These are phyloP conservation scores for Psophia crepitans DNA, from an alignment of 2,113 vertebrate species.

Conservation along the genomic window DNA sequence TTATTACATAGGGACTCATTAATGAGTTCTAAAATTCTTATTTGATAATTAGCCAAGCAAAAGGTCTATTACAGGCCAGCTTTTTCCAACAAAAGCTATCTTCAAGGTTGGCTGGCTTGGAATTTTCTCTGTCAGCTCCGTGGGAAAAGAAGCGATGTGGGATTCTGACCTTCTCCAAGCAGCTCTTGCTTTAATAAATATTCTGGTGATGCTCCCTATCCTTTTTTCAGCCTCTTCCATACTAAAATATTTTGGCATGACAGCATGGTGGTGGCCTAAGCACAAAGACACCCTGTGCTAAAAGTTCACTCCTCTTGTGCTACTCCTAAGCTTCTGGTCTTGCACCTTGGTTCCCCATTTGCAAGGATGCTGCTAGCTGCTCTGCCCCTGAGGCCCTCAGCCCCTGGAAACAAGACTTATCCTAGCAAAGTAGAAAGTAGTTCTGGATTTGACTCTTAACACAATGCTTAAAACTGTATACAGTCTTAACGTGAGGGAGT, in stretches of 20 bases:
- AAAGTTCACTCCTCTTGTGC: neutral
- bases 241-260: neutral
- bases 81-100: neutral
- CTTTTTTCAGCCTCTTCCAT: neutral
- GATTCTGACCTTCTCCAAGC: neutral
- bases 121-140: neutral
- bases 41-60: neutral
- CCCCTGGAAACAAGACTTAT: neutral
- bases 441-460: neutral
- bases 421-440: neutral
- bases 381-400: neutral
- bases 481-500: neutral
- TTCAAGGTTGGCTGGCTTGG: neutral
- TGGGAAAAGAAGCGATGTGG: neutral
- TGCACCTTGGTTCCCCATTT: neutral
- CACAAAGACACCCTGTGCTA: neutral
- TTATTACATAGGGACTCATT: neutral
- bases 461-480: neutral
- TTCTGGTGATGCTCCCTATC: neutral
- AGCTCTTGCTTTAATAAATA: neutral
- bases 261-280: neutral
- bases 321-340: neutral
- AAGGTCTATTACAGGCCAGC: neutral
- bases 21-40: neutral
- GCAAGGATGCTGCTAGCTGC: neutral